Evolutionary conservation across 1,140 invertebrate species (phyloP).

Genomic region (Wasmannia auropunctata): DNA sequence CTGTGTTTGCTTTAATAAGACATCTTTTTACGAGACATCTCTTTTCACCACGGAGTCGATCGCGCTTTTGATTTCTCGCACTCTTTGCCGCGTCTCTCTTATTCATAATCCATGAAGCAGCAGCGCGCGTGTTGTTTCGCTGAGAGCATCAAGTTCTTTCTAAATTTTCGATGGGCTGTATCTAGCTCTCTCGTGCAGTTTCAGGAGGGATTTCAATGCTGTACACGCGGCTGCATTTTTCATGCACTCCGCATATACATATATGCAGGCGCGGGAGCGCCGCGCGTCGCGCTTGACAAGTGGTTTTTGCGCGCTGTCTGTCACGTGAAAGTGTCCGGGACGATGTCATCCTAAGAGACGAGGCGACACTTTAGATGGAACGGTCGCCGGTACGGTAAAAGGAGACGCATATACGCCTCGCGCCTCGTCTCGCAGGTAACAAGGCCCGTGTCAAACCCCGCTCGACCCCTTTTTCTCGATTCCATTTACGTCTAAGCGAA

Average conservation of each 20-base stretch:
- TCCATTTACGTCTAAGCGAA: conserved; percentile 12
- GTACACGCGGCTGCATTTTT: conserved; percentile 35
- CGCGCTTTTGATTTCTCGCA: background rate
- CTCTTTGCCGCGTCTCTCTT: background rate
- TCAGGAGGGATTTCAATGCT: conserved; percentile 16
- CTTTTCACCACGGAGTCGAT: background rate
- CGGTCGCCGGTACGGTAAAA: background rate
- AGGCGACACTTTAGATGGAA: conserved; percentile 10
- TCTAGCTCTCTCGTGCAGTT: conserved; percentile 5
- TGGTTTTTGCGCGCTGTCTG: conserved; percentile 31
- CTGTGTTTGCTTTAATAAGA: background rate
- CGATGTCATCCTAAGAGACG: background rate
- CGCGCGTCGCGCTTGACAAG: conserved; percentile 13
- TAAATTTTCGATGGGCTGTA: conserved; percentile 36
- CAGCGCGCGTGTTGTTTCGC: background rate
- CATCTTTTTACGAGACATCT: background rate
- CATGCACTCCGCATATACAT: background rate
- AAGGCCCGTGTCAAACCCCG: conserved; percentile 15
- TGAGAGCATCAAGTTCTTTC: background rate
- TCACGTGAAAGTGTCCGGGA: conserved; percentile 5
- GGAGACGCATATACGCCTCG: background rate
- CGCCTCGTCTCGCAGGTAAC: background rate
- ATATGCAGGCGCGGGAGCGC: background rate
- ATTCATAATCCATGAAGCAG: background rate
- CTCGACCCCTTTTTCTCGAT: background rate